Percentiles rank a stretch among this genome's conserved stretches.
Evolutionary conservation across 2,113 vertebrate genomes (phyloP).

Genomic region (Coptodon rendalli): DNA sequence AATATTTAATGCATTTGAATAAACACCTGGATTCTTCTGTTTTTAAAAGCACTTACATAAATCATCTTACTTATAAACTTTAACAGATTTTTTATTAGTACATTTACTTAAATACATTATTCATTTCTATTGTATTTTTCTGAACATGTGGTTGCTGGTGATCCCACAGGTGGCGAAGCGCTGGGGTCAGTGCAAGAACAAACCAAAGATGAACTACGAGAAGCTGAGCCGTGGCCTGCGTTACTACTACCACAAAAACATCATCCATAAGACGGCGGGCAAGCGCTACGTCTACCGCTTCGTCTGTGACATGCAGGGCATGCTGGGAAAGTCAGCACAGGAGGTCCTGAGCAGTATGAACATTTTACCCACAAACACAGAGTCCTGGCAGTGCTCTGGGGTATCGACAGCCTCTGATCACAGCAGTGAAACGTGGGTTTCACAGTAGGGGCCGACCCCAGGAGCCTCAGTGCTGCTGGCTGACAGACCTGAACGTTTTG

Average conservation of each 20-base stretch:
- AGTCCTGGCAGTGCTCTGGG: constrained; percentile 30
- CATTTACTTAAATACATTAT: rapidly evolving
- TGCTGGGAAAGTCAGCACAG: constrained; percentile 73
- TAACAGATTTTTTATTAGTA: rapidly evolving
- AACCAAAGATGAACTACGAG: constrained; percentile 86
- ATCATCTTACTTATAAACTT: neutral
- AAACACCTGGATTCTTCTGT: neutral
- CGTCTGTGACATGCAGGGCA: constrained; percentile 77
- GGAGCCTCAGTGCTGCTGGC: neutral
- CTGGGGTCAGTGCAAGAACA: constrained; percentile 85
- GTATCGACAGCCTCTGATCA: constrained; percentile 5
- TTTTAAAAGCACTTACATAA: neutral
- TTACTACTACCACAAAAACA: constrained; percentile 87
- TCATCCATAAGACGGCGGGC: constrained; percentile 83
- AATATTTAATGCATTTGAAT: neutral
- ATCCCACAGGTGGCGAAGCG: constrained; percentile 75
- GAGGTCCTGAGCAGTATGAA: constrained; percentile 72
- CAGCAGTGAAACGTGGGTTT: constrained; percentile 51
- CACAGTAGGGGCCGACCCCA: neutral
- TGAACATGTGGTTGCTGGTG: neutral
- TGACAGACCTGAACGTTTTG: neutral
- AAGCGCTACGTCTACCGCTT: constrained; percentile 85
- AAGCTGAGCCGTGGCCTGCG: constrained; percentile 82
- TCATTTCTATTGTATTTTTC: neutral
- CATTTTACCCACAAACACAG: constrained; percentile 34